Evolutionary conservation across 2,888 invertebrate genomes (phyloP).

Genomic region (Taenaris catops): DNA sequence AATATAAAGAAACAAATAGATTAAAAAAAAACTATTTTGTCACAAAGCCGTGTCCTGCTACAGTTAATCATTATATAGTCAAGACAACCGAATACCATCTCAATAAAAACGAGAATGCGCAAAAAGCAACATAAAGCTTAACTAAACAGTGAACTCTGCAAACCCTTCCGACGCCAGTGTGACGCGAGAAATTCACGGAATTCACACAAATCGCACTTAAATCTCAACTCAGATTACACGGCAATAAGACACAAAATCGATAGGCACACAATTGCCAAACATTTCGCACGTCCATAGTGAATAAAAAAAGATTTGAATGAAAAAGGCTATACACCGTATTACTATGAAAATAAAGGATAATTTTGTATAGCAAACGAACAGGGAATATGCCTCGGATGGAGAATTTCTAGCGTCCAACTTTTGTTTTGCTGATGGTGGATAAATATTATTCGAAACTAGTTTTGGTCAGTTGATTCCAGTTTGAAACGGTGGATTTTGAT

Average conservation of each 20-base stretch:
- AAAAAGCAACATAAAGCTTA: conserved; percentile 32
- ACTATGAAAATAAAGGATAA: conserved; percentile 24
- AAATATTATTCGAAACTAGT: conserved; percentile 59
- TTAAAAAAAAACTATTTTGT: no score
- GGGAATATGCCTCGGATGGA: conserved; percentile 33
- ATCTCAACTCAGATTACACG: neutral
- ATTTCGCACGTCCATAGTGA: conserved; percentile 27
- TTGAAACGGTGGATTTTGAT: conserved; percentile 47
- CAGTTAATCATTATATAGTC: no score
- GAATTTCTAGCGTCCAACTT: conserved; percentile 49
- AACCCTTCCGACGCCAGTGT: conserved; percentile 34
- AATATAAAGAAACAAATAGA: no score
- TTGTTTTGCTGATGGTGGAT: conserved; percentile 53
- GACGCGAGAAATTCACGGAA: conserved; percentile 33
- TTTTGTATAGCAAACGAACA: conserved; percentile 23
- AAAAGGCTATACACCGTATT: conserved; percentile 21
- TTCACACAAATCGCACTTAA: conserved; percentile 18
- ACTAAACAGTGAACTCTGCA: conserved; percentile 33
- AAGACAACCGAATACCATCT: conserved; percentile 18
- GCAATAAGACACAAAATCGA: conserved; percentile 28
- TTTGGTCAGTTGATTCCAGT: conserved; percentile 47
- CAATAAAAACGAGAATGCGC: conserved; percentile 29
- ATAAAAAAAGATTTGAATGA: no score
- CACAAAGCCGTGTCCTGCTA: no score
- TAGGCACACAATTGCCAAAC: conserved; percentile 18